Evolutionary conservation across 1,140 invertebrate genomes (phyloP), one percentile per base, ranked within the genome.

Genomic region (Hypothenemus hampei): DNA sequence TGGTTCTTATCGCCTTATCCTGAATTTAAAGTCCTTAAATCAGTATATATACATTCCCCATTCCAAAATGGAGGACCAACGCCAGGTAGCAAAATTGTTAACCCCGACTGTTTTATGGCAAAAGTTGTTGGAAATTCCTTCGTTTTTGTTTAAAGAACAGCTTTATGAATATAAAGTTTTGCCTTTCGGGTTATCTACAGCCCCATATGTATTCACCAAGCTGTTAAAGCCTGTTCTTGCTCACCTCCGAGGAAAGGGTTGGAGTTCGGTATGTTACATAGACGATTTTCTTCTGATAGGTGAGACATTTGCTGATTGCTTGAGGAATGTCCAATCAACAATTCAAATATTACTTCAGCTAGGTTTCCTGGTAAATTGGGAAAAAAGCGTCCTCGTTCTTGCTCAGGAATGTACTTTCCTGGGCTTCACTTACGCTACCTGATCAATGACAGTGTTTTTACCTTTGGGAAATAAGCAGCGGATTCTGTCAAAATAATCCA

Each of bases 61-160:
- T 45, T 61, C 59, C 44, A 61, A 61, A 57, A 10, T 61, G 22
- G 60, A 61, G 23, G 51, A 59, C 39, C 13, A 33, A 19, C 20
- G 33, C 52, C 47, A 44, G 20, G 60, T 47, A 2, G 10, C 19
- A 29, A 31, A 48, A 40, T 23, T 57, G 16, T 61, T 8, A 51
- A 51, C 24, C 22, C 36, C 11, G 46, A 26, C 13, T 48, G 36
- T 48, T 48, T 36, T 39, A 20, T 48, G 3, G 7, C 46, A 11
- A 47, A 16, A 4, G 4, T 5, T 8, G 11, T 47, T 21, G 47
- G 22, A 50, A 50, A 23, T 50, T 46, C 20, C 43, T 53, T 6
- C 7, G 50, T 6, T 53, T 53, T 51, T 5, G n/a, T 56, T 50
- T 51, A 36, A 37, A 3, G 33, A 40, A 8, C 3, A 5, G 13